Conservation (phyloP, 1,140 invertebrate species). For the Sinonovacula constricta region DNA sequence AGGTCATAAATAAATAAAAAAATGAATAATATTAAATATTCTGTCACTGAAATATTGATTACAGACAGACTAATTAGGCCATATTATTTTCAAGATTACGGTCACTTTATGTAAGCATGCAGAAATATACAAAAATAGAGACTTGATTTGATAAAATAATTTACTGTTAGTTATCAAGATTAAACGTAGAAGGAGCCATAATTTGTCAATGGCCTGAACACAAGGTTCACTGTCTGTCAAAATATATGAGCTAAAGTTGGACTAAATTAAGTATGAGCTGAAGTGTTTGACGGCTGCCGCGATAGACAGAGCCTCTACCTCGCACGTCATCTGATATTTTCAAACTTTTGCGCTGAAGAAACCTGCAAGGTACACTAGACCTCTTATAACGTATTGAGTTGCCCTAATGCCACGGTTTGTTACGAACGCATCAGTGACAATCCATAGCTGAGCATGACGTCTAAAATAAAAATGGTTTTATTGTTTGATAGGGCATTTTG, state of each 20-base stretch:
- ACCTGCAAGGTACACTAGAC: slow-evolving; percentile 19
- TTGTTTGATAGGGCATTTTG: not conserved
- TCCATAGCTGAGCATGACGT: slow-evolving; percentile 45
- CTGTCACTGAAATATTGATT: too few species aligned
- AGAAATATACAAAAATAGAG: too few species aligned
- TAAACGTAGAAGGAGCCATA: too few species aligned
- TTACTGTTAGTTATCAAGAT: too few species aligned
- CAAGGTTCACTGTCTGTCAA: slow-evolving; percentile 56
- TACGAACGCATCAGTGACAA: slow-evolving; percentile 51
- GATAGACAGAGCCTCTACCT: slow-evolving; percentile 6
- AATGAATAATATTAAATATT: too few species aligned
- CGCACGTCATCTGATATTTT: slow-evolving; percentile 11
- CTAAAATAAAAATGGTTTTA: not conserved
- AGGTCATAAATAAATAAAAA: too few species aligned
- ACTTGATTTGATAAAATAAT: too few species aligned
- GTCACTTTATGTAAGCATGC: too few species aligned
- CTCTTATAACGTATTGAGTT: slow-evolving; percentile 29
- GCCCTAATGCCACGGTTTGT: slow-evolving; percentile 1
- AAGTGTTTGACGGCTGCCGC: slow-evolving; percentile 49
- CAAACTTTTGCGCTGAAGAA: slow-evolving; percentile 52
- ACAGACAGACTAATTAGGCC: too few species aligned
- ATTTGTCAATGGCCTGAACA: slow-evolving; percentile 30
- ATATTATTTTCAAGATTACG: too few species aligned
- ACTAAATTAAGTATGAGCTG: slow-evolving; percentile 51
- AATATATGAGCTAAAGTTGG: slow-evolving; percentile 2